Conservation (phyloP, 2,888 invertebrate species). For the Sarcophaga rosellei region DNA sequence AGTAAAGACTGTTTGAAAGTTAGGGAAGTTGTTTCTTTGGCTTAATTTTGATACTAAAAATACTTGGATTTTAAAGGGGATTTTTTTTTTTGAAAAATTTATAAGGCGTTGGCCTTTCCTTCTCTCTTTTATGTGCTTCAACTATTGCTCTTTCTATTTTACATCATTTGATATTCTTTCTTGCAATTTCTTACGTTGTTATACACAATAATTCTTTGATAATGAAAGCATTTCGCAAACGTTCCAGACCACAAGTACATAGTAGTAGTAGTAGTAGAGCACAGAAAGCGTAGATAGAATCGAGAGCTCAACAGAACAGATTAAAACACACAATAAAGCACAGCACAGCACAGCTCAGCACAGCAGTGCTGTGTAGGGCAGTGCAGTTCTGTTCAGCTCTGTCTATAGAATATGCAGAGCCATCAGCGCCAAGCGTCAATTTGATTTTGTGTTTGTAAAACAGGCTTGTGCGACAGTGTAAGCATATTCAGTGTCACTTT, state of each 20-base stretch:
- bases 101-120: conserved; percentile 50
- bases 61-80: background rate
- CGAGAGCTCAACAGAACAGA: no score
- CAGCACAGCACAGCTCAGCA: no score
- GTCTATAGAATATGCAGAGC: background rate
- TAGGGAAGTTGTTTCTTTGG: background rate
- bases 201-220: conserved; percentile 44
- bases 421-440: background rate
- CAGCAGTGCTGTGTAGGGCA: background rate
- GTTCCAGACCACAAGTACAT: no score
- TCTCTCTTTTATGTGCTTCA: background rate
- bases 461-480: background rate
- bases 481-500: conserved; percentile 21
- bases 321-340: background rate
- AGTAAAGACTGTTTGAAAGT: background rate
- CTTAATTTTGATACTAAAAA: background rate
- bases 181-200: conserved; percentile 58
- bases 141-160: conserved; percentile 65
- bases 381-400: no score
- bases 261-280: no score
- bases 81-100: background rate
- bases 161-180: conserved; percentile 49
- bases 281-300: no score
- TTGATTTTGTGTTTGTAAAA: background rate
- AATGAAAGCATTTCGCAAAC: background rate